Base-by-base conservation (phyloP, 2,888 invertebrate species). In the Cybosia mesomella region DNA sequence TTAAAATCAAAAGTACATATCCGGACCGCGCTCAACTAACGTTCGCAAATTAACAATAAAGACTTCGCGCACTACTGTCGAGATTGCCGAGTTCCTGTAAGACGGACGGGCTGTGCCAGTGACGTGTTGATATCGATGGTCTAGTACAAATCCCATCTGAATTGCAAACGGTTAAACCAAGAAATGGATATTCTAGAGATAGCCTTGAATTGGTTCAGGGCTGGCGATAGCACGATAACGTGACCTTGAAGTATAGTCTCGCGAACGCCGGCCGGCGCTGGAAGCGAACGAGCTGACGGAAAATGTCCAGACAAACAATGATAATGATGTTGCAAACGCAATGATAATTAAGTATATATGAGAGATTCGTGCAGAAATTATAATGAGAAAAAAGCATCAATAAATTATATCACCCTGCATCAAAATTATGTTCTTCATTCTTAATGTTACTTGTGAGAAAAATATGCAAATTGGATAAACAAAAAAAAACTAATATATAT, bases 11-110 rank as follows among this genome's bases (percentile, higher is more conserved):
- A 89, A 90, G 90, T 88, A 83, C 75, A 79, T 88, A 88, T 89
- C 89, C 88, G 88, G 87, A 84, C 80, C 79, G 83, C 81, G 85
- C 84, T 83, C 86, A 77, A 85, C 86, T 84, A 83, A 86, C 85
- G 85, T 81, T 85, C 83, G 87, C 89, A 89, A 91, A 91, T 92
- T 92, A 89, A 88, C 91, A 90, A 91, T 91, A 90, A 90, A 90
- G 91, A 90, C 87, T 84, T 86, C 77, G 85, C 86, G 87, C 86
- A 88, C 89, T 89, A 85, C 90, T 85, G 87, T 83, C 88, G 87
- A 92, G 93, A 93, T 94, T 93, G 91, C 85, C 86, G 77, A 93
- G 93, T 93, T 94, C 93, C 93, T 93, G 93, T 91, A 90, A 92
- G 91, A 91, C 87, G 86, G 80, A 86, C 83, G 81, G 84, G 79